These are phyloP conservation scores for Rhagonycha lutea DNA, from an alignment of 2,888 invertebrate species.

Conservation along the genomic window DNA sequence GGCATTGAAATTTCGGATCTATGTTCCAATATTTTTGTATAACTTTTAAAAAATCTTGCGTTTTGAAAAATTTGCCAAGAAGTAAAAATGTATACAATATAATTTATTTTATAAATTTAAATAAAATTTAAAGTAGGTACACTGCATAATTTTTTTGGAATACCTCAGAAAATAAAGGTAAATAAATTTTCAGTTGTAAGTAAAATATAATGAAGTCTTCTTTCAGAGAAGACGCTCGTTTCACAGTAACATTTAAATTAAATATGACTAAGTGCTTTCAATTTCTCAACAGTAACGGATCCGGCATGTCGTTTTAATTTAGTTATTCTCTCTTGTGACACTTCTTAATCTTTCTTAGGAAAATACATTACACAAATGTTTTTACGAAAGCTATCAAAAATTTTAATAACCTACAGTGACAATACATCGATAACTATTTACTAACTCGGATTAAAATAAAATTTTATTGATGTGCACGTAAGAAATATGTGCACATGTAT, in stretches of 20 bases:
- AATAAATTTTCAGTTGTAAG: neutral
- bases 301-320: conserved; percentile 18
- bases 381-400: neutral
- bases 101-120: neutral
- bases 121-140: neutral
- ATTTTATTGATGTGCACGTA: neutral
- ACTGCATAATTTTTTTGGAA: neutral
- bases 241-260: conserved; percentile 10
- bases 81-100: too few relatives aligned
- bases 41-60: neutral
- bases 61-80: neutral
- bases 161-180: neutral
- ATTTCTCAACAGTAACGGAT: conserved; percentile 9
- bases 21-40: too few relatives aligned
- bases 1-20: too few relatives aligned
- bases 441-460: neutral
- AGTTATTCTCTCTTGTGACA: conserved; percentile 12
- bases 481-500: neutral
- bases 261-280: conserved; percentile 10
- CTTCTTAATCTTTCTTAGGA: conserved; percentile 6
- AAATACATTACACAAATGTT: neutral
- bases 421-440: neutral
- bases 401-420: neutral
- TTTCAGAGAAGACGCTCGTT: neutral
- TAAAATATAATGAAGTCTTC: neutral